phyloP scores from a whole-genome alignment of 1,140 invertebrate species.

The Formica exsecta region DNA sequence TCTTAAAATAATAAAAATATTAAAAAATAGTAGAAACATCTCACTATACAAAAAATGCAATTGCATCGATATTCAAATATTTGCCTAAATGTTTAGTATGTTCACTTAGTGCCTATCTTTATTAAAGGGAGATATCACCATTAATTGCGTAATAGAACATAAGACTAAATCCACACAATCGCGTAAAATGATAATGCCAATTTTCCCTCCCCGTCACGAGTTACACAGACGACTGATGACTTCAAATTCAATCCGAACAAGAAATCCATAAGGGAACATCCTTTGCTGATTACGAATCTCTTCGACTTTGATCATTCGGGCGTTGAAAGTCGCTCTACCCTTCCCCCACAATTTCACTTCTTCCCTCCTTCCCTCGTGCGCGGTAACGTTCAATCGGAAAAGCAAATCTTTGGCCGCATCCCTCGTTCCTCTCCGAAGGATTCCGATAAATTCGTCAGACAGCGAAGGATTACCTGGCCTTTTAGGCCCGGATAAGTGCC shows the following conservation, averaged over 20 bases:
- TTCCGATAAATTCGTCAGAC: slow-evolving; percentile 81
- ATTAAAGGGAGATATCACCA: neutral
- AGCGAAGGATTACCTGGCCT: slow-evolving; percentile 76
- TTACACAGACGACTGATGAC: slow-evolving; percentile 77
- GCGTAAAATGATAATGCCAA: slow-evolving; percentile 64
- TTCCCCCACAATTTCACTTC: slow-evolving; percentile 50
- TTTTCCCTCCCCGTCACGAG: slow-evolving; percentile 70
- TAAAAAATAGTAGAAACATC: neutral
- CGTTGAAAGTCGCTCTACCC: slow-evolving; percentile 83
- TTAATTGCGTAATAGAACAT: neutral
- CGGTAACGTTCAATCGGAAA: slow-evolving; percentile 84
- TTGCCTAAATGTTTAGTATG: neutral
- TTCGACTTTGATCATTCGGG: slow-evolving; percentile 84
- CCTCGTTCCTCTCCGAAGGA: slow-evolving; percentile 64
- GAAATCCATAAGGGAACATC: slow-evolving; percentile 85
- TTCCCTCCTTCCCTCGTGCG: slow-evolving; percentile 27
- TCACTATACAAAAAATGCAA: neutral
- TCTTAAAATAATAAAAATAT: neutral
- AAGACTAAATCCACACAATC: slow-evolving; percentile 4
- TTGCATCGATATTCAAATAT: neutral
- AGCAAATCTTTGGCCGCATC: slow-evolving; percentile 83
- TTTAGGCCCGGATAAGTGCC: slow-evolving; percentile 72
- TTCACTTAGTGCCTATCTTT: neutral
- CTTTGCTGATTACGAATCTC: slow-evolving; percentile 82
- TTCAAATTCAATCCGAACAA: slow-evolving; percentile 85